Percentiles rank a stretch among this genome's conserved stretches.
phyloP scores from a whole-genome alignment of 2,797 vertebrate genomes.

The Aselliscus stoliczkanus region DNA sequence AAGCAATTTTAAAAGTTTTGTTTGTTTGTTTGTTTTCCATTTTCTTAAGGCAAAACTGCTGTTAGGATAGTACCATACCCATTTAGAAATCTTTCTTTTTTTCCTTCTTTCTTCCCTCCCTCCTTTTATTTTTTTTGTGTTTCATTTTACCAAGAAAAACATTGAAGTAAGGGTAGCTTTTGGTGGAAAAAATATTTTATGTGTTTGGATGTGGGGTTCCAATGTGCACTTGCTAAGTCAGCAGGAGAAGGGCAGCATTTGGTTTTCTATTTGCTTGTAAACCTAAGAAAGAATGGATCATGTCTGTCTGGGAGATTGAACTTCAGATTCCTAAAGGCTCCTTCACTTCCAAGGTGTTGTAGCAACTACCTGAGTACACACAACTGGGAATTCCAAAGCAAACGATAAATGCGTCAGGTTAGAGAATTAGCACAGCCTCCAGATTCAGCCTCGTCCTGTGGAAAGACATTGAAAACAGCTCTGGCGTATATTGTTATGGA shows the following conservation, averaged over 20 bases:
- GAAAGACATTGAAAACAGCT: neutral
- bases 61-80: neutral
- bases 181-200: neutral
- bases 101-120: too few species aligned
- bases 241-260: neutral
- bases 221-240: neutral
- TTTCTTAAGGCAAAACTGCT: neutral
- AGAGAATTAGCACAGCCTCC: neutral
- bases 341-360: neutral
- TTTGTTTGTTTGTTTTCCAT: neutral
- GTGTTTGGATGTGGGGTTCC: neutral
- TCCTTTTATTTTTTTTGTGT: neutral
- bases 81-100: neutral
- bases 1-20: neutral
- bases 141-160: slow-evolving; percentile 13
- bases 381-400: neutral
- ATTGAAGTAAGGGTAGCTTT: neutral
- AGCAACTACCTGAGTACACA: neutral
- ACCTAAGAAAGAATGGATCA: neutral
- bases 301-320: neutral
- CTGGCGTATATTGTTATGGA: neutral
- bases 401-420: neutral
- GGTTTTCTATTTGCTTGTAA: neutral
- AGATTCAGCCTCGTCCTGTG: neutral
- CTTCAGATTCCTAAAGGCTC: neutral